These are phyloP conservation scores for Noctua pronuba DNA, from an alignment of 2,888 invertebrate genomes.

Conservation along the genomic window DNA sequence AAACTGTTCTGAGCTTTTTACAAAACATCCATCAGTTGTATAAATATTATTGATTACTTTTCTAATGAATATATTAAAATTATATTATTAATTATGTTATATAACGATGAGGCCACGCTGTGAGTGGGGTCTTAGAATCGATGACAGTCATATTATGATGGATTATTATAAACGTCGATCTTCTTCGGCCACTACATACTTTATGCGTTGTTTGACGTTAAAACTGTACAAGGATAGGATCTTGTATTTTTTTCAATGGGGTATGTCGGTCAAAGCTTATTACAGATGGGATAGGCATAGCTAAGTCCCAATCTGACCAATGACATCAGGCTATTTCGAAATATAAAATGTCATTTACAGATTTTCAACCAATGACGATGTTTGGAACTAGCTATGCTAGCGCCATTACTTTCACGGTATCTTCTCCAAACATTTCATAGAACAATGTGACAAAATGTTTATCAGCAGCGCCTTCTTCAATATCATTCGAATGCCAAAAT, in stretches of 20 bases:
- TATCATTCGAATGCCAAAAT: neutral
- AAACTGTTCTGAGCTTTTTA: conserved; percentile 29
- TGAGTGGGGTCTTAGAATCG: conserved; percentile 40
- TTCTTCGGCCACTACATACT: neutral
- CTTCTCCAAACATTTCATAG: neutral
- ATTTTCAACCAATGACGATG: neutral
- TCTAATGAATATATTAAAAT: conserved; percentile 46
- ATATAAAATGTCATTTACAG: neutral
- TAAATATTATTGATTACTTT: conserved; percentile 25
- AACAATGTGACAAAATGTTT: neutral
- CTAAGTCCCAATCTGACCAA: neutral
- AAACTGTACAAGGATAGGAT: neutral
- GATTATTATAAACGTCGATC: conserved; percentile 25
- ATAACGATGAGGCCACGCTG: conserved; percentile 47
- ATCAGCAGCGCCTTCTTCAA: neutral
- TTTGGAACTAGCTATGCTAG: neutral
- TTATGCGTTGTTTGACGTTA: neutral
- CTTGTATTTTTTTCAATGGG: neutral
- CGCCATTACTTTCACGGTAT: neutral
- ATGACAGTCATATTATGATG: conserved; percentile 33
- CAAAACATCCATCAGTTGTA: conserved; percentile 18
- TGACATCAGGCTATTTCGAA: neutral
- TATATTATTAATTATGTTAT: conserved; percentile 36
- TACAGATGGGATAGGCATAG: neutral
- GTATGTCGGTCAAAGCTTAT: neutral